Percentiles rank a stretch among this genome's conserved stretches.
These are phyloP conservation scores for Hydrotaea diabolus DNA, from an alignment of 2,888 invertebrate species.

Conservation along the genomic window DNA sequence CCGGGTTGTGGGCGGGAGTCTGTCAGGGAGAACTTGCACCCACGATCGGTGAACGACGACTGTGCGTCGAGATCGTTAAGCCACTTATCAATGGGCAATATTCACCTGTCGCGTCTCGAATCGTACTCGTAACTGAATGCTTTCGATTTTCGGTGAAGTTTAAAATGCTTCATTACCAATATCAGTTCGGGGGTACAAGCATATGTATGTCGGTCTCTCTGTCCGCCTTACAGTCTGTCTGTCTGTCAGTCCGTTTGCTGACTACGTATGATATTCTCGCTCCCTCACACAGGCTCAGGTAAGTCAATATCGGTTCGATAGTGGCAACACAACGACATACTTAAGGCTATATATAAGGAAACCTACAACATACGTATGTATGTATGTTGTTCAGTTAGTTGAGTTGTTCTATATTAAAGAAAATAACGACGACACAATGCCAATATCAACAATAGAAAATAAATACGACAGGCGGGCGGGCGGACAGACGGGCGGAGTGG, in stretches of 20 bases:
- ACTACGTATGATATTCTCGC: too few species aligned
- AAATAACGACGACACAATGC: slow-evolving; percentile 41
- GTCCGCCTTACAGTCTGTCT: too few species aligned
- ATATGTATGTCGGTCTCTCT: background rate
- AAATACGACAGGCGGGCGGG: slow-evolving; percentile 45
- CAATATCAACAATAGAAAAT: slow-evolving; percentile 59
- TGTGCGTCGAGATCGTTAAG: slow-evolving; percentile 47
- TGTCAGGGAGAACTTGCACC: slow-evolving; percentile 31
- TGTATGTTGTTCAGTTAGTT: slow-evolving; percentile 48
- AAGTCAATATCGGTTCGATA: background rate
- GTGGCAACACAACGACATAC: too few species aligned
- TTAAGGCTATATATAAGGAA: too few species aligned
- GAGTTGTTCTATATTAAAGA: slow-evolving; percentile 44
- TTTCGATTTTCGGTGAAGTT: slow-evolving; percentile 77
- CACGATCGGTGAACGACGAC: slow-evolving; percentile 59
- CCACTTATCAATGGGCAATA: slow-evolving; percentile 70
- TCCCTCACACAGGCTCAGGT: background rate
- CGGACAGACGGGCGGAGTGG: slow-evolving; percentile 23
- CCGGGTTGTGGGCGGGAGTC: background rate
- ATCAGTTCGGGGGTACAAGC: slow-evolving; percentile 69
- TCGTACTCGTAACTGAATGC: slow-evolving; percentile 78
- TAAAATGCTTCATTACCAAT: slow-evolving; percentile 73
- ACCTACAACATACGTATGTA: too few species aligned
- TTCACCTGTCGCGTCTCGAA: slow-evolving; percentile 80
- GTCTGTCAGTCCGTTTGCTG: too few species aligned